Percentiles rank a stretch among this genome's conserved stretches.
Evolutionary conservation across 2,797 vertebrate genomes (phyloP).

Genomic region (Acomys russatus): DNA sequence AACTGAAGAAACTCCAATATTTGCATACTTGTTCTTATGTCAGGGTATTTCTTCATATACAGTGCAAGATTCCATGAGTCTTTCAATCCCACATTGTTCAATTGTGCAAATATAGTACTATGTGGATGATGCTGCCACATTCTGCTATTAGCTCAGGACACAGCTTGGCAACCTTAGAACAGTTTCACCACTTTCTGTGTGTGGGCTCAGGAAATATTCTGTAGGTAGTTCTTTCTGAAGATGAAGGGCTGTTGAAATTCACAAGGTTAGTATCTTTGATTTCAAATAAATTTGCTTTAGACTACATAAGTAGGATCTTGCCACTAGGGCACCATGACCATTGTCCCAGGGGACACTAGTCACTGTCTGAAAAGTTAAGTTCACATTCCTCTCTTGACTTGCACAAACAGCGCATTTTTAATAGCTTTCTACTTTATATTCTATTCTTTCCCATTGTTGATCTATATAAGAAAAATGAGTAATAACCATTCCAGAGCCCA

Average conservation of each 20-base stretch:
- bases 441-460: background rate
- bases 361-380: background rate
- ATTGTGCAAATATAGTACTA: background rate
- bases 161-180: background rate
- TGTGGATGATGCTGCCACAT: background rate
- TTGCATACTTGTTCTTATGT: background rate
- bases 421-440: background rate
- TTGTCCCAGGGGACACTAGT: background rate
- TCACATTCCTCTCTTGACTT: background rate
- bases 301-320: background rate
- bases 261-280: background rate
- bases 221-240: background rate
- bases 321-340: no score
- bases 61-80: background rate
- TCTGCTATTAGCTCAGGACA: no score
- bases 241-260: background rate
- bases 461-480: background rate
- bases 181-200: no score
- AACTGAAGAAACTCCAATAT: background rate
- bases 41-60: background rate
- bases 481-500: background rate
- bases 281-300: background rate
- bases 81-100: background rate
- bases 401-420: background rate
- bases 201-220: background rate